Evolutionary conservation across 2,888 invertebrate species (phyloP), one percentile per base, ranked within the genome.

Genomic region (Orchesellides sinensis): DNA sequence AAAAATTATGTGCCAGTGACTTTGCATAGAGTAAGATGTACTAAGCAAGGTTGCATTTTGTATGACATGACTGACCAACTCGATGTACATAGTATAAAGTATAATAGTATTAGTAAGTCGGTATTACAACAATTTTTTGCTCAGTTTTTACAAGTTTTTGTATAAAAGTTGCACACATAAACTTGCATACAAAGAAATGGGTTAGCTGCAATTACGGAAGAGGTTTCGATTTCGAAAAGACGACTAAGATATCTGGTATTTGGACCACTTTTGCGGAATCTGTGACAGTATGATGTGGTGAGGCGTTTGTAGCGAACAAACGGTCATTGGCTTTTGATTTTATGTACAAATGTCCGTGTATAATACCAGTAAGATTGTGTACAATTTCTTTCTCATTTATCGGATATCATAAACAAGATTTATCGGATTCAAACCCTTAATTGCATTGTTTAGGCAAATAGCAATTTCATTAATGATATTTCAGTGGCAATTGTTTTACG

Each of bases 141-240:
- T n/a, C n/a, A n/a, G 12, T 47, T 52, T 52, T 52, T 12, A 21
- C 52, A 52, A 19, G 52, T 52, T 47, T n/a, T n/a, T n/a, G n/a
- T n/a, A n/a, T n/a, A n/a, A n/a, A n/a, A n/a, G n/a, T n/a, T n/a
- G n/a, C n/a, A n/a, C n/a, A n/a, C n/a, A n/a, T n/a, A n/a, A n/a
- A n/a, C n/a, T n/a, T n/a, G n/a, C n/a, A n/a, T n/a, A n/a, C n/a
- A n/a, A n/a, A n/a, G n/a, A n/a, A n/a, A 77, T 77, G 61, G 77
- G 77, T 77, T 77, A 77, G 77, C 63, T 14, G 66, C 69, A 56
- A 47, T 56, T 69, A 32, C 59, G 59, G 49, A 77, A 77, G 61
- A 69, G 45, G 70, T 78, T 78, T 78, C 78, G 78, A 78, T 78
- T 78, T 78, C 78, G 70, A 32, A 69, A 56, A 25, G 52, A 49